These are phyloP conservation scores for Phaedon cochleariae DNA, from an alignment of 2,888 invertebrate genomes.

Conservation along the genomic window DNA sequence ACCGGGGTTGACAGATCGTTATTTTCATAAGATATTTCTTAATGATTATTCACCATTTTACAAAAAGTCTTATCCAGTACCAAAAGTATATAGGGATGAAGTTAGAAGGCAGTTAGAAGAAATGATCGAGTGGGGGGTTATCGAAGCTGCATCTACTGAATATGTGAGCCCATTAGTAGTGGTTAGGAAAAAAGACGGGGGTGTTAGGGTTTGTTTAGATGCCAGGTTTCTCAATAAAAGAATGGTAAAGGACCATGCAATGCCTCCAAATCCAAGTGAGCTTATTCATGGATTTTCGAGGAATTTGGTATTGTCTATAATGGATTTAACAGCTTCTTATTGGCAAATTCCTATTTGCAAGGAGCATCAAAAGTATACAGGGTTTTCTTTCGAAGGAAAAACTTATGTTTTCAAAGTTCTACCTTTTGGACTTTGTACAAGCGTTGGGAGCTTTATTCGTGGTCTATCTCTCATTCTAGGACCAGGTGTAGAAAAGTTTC, in stretches of 20 bases:
- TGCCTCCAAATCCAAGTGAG: slow-evolving; percentile 7
- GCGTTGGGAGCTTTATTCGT: not conserved
- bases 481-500: not conserved
- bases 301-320: not conserved
- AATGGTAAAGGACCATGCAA: slow-evolving; percentile 2
- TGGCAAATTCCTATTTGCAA: no score
- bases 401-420: slow-evolving; percentile 13
- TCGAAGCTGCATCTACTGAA: not conserved
- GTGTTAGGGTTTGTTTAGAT: not conserved
- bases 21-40: slow-evolving; percentile 9
- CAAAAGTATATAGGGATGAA: not conserved
- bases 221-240: slow-evolving; percentile 2
- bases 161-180: not conserved
- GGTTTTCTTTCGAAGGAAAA: no score
- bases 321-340: slow-evolving; percentile 14
- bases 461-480: not conserved
- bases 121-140: not conserved
- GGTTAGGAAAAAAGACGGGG: not conserved
- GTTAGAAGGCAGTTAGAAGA: not conserved
- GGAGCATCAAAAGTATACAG: no score
- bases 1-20: not conserved
- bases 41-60: slow-evolving; percentile 13
- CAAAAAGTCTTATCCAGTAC: slow-evolving; percentile 9
- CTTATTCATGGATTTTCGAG: not conserved
- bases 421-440: slow-evolving; percentile 7